Percentiles rank a stretch among this genome's conserved stretches.
These are phyloP conservation scores for Myiopsitta monachus DNA, from an alignment of 2,113 vertebrate genomes.

Conservation along the genomic window DNA sequence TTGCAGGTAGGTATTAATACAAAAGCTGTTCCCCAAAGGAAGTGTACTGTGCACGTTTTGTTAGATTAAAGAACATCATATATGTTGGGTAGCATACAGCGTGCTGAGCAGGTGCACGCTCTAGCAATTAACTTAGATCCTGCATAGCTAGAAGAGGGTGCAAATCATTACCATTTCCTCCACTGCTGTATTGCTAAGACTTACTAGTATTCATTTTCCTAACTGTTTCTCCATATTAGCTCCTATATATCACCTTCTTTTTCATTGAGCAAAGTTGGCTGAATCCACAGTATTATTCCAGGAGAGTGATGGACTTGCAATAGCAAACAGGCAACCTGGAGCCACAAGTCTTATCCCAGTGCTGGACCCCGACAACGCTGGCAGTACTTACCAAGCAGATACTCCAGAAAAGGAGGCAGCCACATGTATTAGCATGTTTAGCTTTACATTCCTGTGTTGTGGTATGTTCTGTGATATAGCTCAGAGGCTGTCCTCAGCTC, in stretches of 20 bases:
- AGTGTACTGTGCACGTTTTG: background rate
- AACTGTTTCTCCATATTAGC: background rate
- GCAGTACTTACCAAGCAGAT: background rate
- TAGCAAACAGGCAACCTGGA: background rate
- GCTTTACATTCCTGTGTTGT: background rate
- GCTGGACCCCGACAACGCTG: background rate
- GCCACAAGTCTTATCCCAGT: background rate
- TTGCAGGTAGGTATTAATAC: background rate
- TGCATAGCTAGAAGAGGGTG: background rate
- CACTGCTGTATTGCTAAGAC: background rate
- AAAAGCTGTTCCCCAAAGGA: background rate
- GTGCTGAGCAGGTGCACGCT: background rate
- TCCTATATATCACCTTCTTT: background rate
- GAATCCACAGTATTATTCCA: background rate
- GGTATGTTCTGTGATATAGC: background rate
- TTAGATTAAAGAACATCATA: background rate
- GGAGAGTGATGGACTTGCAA: background rate
- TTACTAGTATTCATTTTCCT: background rate
- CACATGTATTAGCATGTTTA: background rate
- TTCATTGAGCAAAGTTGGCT: background rate
- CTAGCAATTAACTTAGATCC: background rate
- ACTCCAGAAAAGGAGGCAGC: background rate
- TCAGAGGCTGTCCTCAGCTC: background rate
- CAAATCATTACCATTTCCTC: slow-evolving; percentile 6
- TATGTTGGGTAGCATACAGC: background rate